These are phyloP conservation scores for Chaetops frenatus DNA, from an alignment of 2,113 vertebrate genomes.

Conservation along the genomic window DNA sequence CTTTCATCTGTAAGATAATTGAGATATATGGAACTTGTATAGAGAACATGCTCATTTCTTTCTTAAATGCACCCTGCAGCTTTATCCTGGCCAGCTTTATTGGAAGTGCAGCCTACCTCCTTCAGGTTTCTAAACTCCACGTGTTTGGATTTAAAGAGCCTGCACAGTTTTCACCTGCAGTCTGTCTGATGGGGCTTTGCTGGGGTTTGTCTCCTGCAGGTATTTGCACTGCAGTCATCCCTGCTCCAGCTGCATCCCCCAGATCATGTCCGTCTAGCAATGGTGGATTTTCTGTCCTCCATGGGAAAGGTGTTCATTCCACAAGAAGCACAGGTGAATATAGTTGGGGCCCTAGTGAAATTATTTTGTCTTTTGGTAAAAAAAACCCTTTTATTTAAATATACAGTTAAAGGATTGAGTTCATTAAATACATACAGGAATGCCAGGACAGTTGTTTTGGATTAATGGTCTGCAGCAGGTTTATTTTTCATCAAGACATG, in stretches of 20 bases:
- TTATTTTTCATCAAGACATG: not conserved
- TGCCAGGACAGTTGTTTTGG: not conserved
- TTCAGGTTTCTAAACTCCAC: not conserved
- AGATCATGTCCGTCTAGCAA: slow-evolving; percentile 75
- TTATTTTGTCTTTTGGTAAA: not conserved
- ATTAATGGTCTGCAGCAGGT: not conserved
- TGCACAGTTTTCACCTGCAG: not conserved
- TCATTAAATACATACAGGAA: not conserved
- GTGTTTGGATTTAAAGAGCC: not conserved
- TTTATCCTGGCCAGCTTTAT: not conserved
- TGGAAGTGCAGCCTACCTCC: not conserved
- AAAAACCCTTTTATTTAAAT: not conserved
- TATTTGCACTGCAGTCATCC: slow-evolving; percentile 72
- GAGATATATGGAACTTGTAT: not conserved
- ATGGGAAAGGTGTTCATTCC: slow-evolving; percentile 82
- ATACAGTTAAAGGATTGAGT: not conserved
- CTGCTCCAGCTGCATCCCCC: slow-evolving; percentile 72
- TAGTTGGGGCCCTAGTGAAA: not conserved
- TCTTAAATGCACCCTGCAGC: not conserved
- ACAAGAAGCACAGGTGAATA: slow-evolving; percentile 78
- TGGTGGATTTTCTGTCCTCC: slow-evolving; percentile 80
- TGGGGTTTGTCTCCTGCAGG: slow-evolving; percentile 58
- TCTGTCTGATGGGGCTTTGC: not conserved
- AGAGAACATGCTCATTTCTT: not conserved
- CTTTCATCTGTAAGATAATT: not conserved